Conservation (phyloP, 2,113 vertebrate genomes). For the Eidolon helvum region DNA sequence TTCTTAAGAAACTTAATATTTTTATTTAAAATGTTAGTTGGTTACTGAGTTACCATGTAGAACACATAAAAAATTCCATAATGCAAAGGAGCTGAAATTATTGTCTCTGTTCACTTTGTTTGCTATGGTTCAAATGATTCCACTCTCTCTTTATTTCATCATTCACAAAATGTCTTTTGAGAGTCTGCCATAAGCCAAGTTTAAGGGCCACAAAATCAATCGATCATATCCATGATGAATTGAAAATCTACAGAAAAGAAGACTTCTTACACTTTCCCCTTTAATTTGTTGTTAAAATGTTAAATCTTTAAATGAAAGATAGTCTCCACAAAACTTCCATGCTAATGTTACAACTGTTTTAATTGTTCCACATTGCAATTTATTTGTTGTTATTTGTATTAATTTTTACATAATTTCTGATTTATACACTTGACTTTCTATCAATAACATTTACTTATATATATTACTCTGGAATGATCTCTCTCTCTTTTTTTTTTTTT, state of each 20-base stretch:
- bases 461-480: not conserved
- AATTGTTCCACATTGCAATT: not conserved
- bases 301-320: not conserved
- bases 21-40: not conserved
- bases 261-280: not conserved
- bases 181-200: not conserved
- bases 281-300: constrained; percentile 9
- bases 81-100: not conserved
- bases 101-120: not conserved
- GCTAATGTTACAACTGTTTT: not conserved
- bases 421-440: not conserved
- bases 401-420: not conserved
- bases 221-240: not conserved
- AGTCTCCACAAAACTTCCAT: not conserved
- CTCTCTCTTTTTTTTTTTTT: no score
- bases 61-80: not conserved
- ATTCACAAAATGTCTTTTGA: not conserved
- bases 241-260: not conserved
- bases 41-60: not conserved
- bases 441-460: not conserved
- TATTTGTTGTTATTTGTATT: not conserved
- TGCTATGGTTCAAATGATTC: not conserved
- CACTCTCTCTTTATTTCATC: not conserved
- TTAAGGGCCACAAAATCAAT: not conserved
- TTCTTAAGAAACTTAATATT: not conserved